A percentile compares a stretch with the other conserved stretches of the same genome.
These are phyloP conservation scores for Pardalotus punctatus DNA, from an alignment of 2,113 vertebrate genomes.

Conservation along the genomic window DNA sequence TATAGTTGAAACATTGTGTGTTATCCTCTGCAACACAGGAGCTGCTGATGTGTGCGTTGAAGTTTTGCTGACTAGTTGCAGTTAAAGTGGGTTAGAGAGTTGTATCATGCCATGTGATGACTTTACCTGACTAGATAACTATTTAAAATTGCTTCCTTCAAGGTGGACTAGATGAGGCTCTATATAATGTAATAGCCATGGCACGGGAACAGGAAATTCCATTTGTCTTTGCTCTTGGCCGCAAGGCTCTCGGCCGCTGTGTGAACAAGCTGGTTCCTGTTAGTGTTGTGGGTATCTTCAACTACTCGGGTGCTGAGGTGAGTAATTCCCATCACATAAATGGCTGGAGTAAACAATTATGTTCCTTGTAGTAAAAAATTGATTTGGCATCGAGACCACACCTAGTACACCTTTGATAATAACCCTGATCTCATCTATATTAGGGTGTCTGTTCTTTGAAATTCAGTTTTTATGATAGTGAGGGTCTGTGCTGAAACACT, in stretches of 20 bases:
- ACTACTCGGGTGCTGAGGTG: conserved; percentile 95
- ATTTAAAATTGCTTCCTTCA: background rate
- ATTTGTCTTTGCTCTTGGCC: conserved; percentile 95
- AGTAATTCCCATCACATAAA: background rate
- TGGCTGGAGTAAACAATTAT: background rate
- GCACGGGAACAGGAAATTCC: conserved; percentile 97
- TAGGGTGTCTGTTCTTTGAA: background rate
- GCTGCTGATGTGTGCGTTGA: background rate
- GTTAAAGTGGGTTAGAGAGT: background rate
- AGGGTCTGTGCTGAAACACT: background rate
- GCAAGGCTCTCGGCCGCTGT: conserved; percentile 95
- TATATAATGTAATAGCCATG: conserved; percentile 98
- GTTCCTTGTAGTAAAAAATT: background rate
- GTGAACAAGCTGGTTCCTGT: conserved; percentile 98
- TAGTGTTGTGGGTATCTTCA: conserved; percentile 97
- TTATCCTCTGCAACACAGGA: background rate
- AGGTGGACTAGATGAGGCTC: conserved; percentile 96
- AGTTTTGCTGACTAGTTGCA: background rate
- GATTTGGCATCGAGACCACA: background rate
- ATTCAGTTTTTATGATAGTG: background rate
- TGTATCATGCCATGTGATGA: background rate
- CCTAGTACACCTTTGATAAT: background rate
- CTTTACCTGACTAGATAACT: background rate
- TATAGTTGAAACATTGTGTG: background rate
- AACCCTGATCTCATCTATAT: background rate